A percentile compares a stretch with the other conserved stretches of the same genome.
These are phyloP conservation scores for Standfussiana lucernea DNA, from an alignment of 2,888 invertebrate genomes.

Conservation along the genomic window DNA sequence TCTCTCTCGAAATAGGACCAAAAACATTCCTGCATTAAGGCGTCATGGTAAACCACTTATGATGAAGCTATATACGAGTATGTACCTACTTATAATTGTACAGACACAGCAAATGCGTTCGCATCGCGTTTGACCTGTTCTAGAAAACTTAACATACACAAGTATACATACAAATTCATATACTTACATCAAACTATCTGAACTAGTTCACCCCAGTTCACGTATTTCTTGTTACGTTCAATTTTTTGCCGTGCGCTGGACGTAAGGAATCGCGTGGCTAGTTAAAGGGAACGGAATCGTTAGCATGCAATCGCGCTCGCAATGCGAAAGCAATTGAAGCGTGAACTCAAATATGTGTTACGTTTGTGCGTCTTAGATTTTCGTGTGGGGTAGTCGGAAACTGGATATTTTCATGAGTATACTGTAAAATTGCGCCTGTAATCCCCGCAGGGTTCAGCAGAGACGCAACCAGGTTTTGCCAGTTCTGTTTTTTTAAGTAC, in stretches of 20 bases:
- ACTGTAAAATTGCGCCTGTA: too few species aligned
- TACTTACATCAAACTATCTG: conserved; percentile 3
- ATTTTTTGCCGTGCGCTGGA: conserved; percentile 41
- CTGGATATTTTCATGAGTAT: background rate
- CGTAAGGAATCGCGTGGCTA: conserved; percentile 53
- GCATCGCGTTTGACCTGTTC: background rate
- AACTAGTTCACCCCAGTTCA: conserved; percentile 38
- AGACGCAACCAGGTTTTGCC: too few species aligned
- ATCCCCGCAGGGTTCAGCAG: too few species aligned
- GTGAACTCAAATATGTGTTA: conserved; percentile 36
- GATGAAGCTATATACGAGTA: background rate
- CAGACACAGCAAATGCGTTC: background rate
- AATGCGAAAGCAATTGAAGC: conserved; percentile 47
- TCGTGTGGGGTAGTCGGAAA: background rate
- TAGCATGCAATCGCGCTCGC: conserved; percentile 49
- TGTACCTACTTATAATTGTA: background rate
- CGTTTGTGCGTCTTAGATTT: background rate
- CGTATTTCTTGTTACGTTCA: conserved; percentile 29
- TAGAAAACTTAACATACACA: background rate
- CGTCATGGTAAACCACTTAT: too few species aligned
- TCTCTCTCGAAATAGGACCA: too few species aligned
- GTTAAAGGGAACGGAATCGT: conserved; percentile 50
- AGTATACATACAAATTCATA: conserved; percentile 4
- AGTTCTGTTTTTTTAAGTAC: too few species aligned
- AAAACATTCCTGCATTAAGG: too few species aligned